These are phyloP conservation scores for Potamarius usumacintae DNA, from an alignment of 2,113 vertebrate species.

Conservation along the genomic window DNA sequence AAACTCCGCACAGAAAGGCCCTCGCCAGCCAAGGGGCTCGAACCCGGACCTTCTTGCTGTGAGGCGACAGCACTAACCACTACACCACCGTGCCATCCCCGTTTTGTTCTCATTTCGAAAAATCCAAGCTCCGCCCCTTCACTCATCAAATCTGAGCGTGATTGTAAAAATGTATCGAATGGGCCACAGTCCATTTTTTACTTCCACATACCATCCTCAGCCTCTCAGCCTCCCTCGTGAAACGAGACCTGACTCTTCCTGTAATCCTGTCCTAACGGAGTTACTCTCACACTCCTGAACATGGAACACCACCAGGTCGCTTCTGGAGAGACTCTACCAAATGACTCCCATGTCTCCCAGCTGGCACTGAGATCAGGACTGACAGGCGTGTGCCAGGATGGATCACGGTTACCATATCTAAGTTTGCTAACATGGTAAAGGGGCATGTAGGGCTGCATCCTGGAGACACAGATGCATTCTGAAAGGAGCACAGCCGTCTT, in stretches of 20 bases:
- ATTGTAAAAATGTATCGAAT: not conserved
- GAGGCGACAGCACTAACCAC: no score
- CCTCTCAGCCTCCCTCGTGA: conserved; percentile 6
- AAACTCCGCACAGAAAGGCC: no score
- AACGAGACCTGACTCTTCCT: conserved; percentile 61
- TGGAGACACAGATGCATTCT: conserved; percentile 64
- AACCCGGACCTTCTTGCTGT: no score
- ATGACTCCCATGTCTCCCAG: conserved; percentile 64
- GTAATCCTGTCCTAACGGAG: conserved; percentile 67
- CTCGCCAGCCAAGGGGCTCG: no score
- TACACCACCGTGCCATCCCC: no score
- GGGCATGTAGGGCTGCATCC: not conserved
- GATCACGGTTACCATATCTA: conserved; percentile 52
- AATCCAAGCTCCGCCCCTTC: not conserved
- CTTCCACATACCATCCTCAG: not conserved
- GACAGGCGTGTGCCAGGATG: conserved; percentile 50
- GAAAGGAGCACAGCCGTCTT: conserved; percentile 52
- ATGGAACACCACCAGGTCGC: conserved; percentile 38
- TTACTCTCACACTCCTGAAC: conserved; percentile 44
- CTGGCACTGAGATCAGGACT: conserved; percentile 57
- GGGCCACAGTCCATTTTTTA: not conserved
- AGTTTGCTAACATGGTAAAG: conserved; percentile 59
- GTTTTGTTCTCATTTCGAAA: not conserved
- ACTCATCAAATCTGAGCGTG: not conserved
- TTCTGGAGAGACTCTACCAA: conserved; percentile 51